Conservation (phyloP, 2,888 invertebrate genomes). For the Agapetus fuscipes region DNA sequence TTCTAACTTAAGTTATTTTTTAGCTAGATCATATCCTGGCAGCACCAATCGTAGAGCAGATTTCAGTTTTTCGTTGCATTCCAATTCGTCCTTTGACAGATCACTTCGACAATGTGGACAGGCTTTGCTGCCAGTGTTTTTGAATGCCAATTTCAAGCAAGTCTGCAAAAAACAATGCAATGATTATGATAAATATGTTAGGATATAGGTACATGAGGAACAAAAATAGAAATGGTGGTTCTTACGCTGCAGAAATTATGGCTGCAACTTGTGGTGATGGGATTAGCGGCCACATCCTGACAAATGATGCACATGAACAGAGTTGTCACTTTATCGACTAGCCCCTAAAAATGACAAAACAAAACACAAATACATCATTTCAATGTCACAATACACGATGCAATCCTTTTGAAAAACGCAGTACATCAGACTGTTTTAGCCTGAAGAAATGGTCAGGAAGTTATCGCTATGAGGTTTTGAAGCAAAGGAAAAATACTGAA, state of each 20-base stretch:
- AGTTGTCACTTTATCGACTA: conserved; percentile 53
- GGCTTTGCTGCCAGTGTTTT: conserved; percentile 44
- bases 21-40: conserved; percentile 53
- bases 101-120: conserved; percentile 63
- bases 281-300: conserved; percentile 58
- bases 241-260: conserved; percentile 68
- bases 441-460: not conserved
- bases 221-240: conserved; percentile 9
- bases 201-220: not conserved
- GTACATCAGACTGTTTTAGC: no score
- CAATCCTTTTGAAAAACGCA: no score
- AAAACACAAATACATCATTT: no score
- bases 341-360: conserved; percentile 34
- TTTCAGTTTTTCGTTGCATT: conserved; percentile 48
- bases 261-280: conserved; percentile 62
- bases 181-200: not conserved
- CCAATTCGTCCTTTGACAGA: conserved; percentile 45
- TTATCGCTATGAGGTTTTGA: conserved; percentile 19
- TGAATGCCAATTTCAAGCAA: conserved; percentile 60
- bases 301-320: conserved; percentile 72
- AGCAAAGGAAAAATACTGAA: no score
- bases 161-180: conserved; percentile 35
- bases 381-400: no score
- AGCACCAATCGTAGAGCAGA: conserved; percentile 49
- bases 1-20: conserved; percentile 13